These are phyloP conservation scores for Acanthococcus lagerstroemiae DNA, from an alignment of 2,888 invertebrate genomes.

Conservation along the genomic window DNA sequence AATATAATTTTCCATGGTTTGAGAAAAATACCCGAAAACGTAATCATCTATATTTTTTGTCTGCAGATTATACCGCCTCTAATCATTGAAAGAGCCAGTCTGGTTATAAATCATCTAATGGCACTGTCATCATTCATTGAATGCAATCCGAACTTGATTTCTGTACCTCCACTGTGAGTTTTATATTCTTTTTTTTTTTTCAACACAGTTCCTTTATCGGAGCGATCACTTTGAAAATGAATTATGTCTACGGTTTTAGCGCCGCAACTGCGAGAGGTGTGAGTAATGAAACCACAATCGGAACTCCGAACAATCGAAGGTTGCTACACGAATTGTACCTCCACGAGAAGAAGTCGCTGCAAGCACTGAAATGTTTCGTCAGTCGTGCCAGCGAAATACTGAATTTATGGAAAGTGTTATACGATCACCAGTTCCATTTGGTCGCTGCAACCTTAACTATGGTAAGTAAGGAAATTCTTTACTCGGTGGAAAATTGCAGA, in stretches of 20 bases:
- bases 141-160: conserved; percentile 8
- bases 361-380: conserved; percentile 62
- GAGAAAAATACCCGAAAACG: too few relatives aligned
- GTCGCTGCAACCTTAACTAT: conserved; percentile 53
- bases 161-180: conserved; percentile 15
- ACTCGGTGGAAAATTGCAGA: too few relatives aligned
- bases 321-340: conserved; percentile 39
- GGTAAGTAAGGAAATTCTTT: conserved; percentile 33
- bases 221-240: too few relatives aligned
- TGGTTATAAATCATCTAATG: conserved; percentile 15
- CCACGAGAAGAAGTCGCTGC: conserved; percentile 66
- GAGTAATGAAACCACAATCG: conserved; percentile 1
- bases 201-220: neutral
- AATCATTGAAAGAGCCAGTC: conserved; percentile 2
- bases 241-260: conserved; percentile 2
- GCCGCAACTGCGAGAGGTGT: conserved; percentile 6
- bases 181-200: neutral
- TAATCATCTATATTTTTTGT: too few relatives aligned
- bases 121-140: conserved; percentile 15
- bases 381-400: conserved; percentile 78
- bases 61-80: conserved; percentile 7
- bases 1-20: too few relatives aligned
- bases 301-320: conserved; percentile 18
- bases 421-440: conserved; percentile 82
- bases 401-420: conserved; percentile 83